These are phyloP conservation scores for Imbricaverruca yamaguchii DNA, from an alignment of 2,888 invertebrate species.

Conservation along the genomic window DNA sequence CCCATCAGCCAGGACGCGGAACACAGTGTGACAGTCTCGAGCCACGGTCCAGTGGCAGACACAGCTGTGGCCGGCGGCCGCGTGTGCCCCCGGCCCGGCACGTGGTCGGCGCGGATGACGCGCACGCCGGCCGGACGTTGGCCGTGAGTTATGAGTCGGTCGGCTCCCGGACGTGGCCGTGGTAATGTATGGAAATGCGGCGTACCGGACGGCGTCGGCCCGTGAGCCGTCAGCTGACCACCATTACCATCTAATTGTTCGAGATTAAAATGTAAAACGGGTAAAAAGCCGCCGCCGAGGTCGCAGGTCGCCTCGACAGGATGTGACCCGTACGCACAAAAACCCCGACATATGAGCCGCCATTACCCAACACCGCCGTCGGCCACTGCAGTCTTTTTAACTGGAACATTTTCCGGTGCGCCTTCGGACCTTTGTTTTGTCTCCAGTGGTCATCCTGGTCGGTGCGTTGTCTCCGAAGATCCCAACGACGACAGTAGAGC, in stretches of 20 bases:
- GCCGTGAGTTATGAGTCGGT: background rate
- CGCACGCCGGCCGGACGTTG: too few species aligned
- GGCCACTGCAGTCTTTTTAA: background rate
- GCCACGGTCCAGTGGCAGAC: too few species aligned
- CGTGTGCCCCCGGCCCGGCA: too few species aligned
- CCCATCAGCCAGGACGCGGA: too few species aligned
- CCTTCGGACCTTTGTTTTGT: too few species aligned
- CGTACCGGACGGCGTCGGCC: background rate
- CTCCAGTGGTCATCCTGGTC: too few species aligned
- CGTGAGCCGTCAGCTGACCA: background rate
- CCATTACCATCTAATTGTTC: slow-evolving; percentile 11
- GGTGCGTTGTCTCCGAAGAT: too few species aligned
- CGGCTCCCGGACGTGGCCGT: background rate
- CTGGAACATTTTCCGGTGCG: background rate
- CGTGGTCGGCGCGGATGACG: too few species aligned
- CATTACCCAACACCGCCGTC: background rate
- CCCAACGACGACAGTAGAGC: too few species aligned
- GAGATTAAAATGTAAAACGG: slow-evolving; percentile 3
- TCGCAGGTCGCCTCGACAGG: background rate
- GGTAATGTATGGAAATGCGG: background rate
- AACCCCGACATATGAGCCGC: background rate
- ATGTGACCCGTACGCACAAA: slow-evolving; percentile 1
- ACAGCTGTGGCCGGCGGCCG: too few species aligned
- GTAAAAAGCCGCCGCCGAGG: background rate
- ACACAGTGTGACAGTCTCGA: too few species aligned